Evolutionary conservation across 30 jellyfish, hydroid and myxozoan species (phyloP), one percentile per base, ranked within the genome.

Genomic region (Mastigias papua): DNA sequence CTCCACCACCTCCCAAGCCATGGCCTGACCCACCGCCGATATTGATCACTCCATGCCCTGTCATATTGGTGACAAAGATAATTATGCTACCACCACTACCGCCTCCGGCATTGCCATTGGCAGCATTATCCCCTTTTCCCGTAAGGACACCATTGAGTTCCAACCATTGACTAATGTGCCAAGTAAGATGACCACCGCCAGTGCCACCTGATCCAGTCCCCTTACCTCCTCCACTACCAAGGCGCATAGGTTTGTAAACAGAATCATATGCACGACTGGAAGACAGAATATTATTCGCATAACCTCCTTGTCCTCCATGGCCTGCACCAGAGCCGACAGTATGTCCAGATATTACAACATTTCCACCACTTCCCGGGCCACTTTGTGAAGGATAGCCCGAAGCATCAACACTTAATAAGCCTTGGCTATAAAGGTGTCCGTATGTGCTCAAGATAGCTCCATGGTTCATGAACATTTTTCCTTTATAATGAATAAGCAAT

Each of bases 281-380:
- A 6, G 65, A 68, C 0, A 80, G 75, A 8, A 22, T 9, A 0
- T 49, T 34, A 26, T 63, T 74, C 6, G 88, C 89, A 22, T 73
- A 86, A 35, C 89, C 94, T 13, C 94, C 94, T 29, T 86, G 84
- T 15, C 94, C 94, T 20, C 94, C 94, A 23, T 86, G 94, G 8
- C 94, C 94, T 17, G 94, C 94, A 5, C 94, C 94, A 60, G 89
- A 19, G 21, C 94, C 94, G 46, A 74, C 28, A 10, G 48, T 13
- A 1, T 19, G 0, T 42, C 94, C 94, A 4, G 69, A 21, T 15
- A 86, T 2, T 34, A 60, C 6, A 10, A 61, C 11, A 28, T 49
- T 86, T 23, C 58, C 50, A 9, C 94, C 94, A 7, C 85, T 34
- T 5, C 89, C 94, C 23, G 83, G 81, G 16, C 94, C 94, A 23